phyloP scores from a whole-genome alignment of 2,888 invertebrate species.

The Cephus rjabovi region DNA sequence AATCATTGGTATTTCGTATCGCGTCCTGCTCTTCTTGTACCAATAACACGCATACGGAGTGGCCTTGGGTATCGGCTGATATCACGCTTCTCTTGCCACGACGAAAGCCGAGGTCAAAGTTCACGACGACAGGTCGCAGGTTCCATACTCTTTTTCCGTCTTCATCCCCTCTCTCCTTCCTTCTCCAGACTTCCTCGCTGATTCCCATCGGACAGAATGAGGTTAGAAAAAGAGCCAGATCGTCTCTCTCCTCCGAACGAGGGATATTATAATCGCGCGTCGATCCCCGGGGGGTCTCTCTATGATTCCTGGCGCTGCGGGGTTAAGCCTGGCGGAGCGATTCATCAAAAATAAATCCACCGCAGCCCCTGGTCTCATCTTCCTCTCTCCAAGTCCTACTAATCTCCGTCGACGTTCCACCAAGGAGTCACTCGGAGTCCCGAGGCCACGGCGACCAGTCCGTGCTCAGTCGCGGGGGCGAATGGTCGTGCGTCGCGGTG shows the following conservation, averaged over 20 bases:
- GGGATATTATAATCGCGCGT: not conserved
- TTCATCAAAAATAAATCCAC: not conserved
- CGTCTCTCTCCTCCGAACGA: not conserved
- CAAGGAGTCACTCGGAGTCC: not conserved
- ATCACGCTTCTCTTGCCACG: not conserved
- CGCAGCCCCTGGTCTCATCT: not conserved
- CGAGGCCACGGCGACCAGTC: not conserved
- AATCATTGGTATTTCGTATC: not conserved
- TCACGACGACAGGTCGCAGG: conserved; percentile 10
- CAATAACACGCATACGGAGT: not conserved
- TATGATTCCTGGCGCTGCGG: not conserved
- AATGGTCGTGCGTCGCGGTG: not conserved
- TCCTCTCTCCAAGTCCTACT: not conserved
- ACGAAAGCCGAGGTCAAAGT: not conserved
- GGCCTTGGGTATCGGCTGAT: not conserved
- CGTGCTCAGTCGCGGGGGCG: not conserved
- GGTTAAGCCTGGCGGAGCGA: not conserved
- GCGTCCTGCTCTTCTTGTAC: not conserved
- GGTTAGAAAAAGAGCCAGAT: not conserved
- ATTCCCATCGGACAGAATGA: not conserved
- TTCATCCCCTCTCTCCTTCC: conserved; percentile 29
- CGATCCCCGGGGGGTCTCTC: not conserved
- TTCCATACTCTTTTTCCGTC: conserved; percentile 21
- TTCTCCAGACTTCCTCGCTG: conserved; percentile 15
- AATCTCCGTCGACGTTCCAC: not conserved